Evolutionary conservation across 2,113 vertebrate genomes (phyloP).

Genomic region (Ranitomeya variabilis): DNA sequence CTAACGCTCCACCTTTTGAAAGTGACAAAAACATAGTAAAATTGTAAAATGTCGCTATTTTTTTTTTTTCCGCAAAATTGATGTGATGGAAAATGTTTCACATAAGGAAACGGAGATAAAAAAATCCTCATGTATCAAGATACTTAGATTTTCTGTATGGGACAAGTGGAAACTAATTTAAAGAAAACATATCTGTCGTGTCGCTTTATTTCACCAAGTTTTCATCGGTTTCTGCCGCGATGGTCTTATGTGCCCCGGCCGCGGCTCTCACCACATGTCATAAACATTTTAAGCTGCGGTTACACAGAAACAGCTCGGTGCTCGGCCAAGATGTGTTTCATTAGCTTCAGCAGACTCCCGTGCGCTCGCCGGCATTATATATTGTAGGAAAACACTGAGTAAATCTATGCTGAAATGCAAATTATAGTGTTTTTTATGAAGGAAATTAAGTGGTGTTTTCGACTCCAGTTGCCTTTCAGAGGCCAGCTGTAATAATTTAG

Average conservation of each 20-base stretch:
- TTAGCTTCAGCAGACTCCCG: slow-evolving; percentile 61
- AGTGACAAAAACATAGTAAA: too few species aligned
- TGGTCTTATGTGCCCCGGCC: slow-evolving; percentile 38
- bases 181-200: background rate
- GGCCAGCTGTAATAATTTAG: slow-evolving; percentile 34
- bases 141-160: background rate
- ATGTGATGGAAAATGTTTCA: too few species aligned
- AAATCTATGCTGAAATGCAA: slow-evolving; percentile 42
- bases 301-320: slow-evolving; percentile 66
- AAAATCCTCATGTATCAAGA: too few species aligned
- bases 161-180: background rate
- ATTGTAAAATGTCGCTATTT: too few species aligned
- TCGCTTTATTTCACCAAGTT: slow-evolving; percentile 43
- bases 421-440: slow-evolving; percentile 39
- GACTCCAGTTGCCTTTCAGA: slow-evolving; percentile 19
- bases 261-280: slow-evolving; percentile 68
- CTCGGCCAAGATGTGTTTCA: slow-evolving; percentile 68
- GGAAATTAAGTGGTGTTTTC: slow-evolving; percentile 34
- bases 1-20: too few species aligned
- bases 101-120: too few species aligned
- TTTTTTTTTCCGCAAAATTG: too few species aligned
- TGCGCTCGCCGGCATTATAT: slow-evolving; percentile 14
- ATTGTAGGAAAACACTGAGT: slow-evolving; percentile 9
- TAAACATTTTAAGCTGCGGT: slow-evolving; percentile 69
- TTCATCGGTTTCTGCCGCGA: background rate